Evolutionary conservation across 2,797 vertebrate species (phyloP).

Genomic region (Enoplosus armatus): DNA sequence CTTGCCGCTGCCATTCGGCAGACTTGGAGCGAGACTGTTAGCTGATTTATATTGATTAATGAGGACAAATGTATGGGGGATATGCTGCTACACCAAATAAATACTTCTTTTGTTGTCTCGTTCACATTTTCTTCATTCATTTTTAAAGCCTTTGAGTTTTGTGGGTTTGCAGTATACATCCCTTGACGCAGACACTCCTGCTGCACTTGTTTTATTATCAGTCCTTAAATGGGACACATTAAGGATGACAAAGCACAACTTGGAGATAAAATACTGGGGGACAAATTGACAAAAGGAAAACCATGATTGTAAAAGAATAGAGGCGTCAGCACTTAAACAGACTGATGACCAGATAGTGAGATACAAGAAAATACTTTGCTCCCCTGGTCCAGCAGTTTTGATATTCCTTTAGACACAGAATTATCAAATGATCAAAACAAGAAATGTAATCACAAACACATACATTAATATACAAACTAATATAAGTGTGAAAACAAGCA

Average conservation of each 20-base stretch:
- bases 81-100: slow-evolving; percentile 42
- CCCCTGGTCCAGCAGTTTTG: not conserved
- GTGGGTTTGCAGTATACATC: not conserved
- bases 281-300: slow-evolving; percentile 12
- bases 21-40: slow-evolving; percentile 56
- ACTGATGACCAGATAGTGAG: not conserved
- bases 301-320: not conserved
- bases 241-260: slow-evolving; percentile 7
- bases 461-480: slow-evolving; percentile 21
- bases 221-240: slow-evolving; percentile 13
- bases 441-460: not conserved
- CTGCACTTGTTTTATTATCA: slow-evolving; percentile 25
- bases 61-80: slow-evolving; percentile 56
- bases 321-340: slow-evolving; percentile 15
- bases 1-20: slow-evolving; percentile 50
- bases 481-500: not conserved
- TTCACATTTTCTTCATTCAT: slow-evolving; percentile 29
- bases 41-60: slow-evolving; percentile 69
- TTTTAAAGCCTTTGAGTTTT: slow-evolving; percentile 23
- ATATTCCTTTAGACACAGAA: not conserved
- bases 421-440: not conserved
- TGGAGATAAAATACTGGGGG: slow-evolving; percentile 3
- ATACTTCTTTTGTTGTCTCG: slow-evolving; percentile 18
- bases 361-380: not conserved
- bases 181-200: slow-evolving; percentile 5